Evolutionary conservation across 2,888 invertebrate genomes (phyloP).

Genomic region (Apodemia hepburni): DNA sequence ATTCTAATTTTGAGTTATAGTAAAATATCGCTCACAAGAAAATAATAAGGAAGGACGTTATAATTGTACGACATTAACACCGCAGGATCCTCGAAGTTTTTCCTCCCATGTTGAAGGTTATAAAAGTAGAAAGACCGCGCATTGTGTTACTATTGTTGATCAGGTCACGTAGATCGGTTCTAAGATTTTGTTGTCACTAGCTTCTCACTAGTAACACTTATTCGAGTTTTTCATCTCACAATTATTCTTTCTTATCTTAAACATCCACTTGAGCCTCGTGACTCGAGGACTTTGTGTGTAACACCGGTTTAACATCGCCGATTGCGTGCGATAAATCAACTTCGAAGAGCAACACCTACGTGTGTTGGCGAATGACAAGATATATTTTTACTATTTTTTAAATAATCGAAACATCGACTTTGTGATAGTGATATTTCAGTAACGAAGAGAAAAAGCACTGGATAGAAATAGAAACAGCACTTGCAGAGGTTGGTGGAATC

Average conservation of each 20-base stretch:
- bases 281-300: constrained; percentile 38
- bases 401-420: neutral
- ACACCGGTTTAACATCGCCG: constrained; percentile 36
- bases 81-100: constrained; percentile 5
- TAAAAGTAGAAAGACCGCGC: neutral
- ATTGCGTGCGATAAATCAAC: constrained; percentile 40
- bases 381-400: neutral
- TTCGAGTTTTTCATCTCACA: constrained; percentile 42
- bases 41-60: neutral
- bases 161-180: constrained; percentile 9
- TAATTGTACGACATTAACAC: neutral
- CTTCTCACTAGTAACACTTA: neutral
- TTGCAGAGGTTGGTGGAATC: neutral
- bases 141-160: neutral
- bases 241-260: constrained; percentile 53
- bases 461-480: neutral
- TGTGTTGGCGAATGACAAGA: neutral
- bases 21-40: no score
- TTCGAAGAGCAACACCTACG: constrained; percentile 11
- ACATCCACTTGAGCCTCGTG: constrained; percentile 50
- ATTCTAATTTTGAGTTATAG: no score
- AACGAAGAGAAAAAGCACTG: neutral
- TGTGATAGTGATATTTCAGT: neutral
- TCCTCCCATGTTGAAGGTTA: constrained; percentile 3
- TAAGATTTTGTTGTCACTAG: neutral